Evolutionary conservation across 2,797 vertebrate species (phyloP).

Genomic region (Tolypeutes matacus): DNA sequence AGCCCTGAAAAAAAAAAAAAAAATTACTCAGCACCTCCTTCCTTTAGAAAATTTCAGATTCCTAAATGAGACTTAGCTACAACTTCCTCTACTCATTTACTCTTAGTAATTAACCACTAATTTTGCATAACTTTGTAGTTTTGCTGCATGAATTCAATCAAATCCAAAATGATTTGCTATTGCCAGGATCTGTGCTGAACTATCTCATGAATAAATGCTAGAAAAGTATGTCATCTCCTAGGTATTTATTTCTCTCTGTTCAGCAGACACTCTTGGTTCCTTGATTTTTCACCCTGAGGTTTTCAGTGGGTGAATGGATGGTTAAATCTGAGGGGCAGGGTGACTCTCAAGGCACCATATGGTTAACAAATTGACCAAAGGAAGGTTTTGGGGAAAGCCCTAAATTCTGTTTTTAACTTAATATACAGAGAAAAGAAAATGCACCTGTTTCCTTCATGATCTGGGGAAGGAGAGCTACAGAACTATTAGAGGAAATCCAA

Average conservation of each 20-base stretch:
- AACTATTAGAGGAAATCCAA: background rate
- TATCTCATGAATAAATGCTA: background rate
- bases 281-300: constrained; percentile 34
- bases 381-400: background rate
- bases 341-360: background rate
- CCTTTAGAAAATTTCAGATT: constrained; percentile 23
- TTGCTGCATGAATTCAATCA: background rate
- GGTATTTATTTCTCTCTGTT: background rate
- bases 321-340: background rate
- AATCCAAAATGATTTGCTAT: background rate
- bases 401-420: constrained; percentile 21
- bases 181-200: background rate
- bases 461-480: background rate
- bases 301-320: background rate
- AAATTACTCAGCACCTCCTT: background rate
- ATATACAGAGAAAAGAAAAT: constrained; percentile 19
- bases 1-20: background rate
- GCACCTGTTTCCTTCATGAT: background rate
- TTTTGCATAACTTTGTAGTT: background rate
- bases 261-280: background rate
- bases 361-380: background rate
- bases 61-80: background rate
- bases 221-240: background rate
- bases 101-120: background rate
- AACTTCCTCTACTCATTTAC: constrained; percentile 1